Evolutionary conservation across 2,113 vertebrate species (phyloP).

Genomic region (Sylvilagus bachmani): DNA sequence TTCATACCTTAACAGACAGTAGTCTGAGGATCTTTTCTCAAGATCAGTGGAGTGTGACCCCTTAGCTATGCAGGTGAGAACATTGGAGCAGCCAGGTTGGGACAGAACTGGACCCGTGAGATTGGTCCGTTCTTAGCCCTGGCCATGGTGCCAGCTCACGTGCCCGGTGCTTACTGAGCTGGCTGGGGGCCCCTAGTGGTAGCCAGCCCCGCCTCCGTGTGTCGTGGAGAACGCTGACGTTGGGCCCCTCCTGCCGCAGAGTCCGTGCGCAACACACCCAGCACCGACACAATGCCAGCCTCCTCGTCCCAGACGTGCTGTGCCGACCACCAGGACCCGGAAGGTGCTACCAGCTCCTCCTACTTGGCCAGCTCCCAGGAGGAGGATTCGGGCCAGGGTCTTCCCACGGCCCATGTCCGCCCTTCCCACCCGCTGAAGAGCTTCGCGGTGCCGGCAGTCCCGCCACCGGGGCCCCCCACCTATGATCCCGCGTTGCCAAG

Average conservation of each 20-base stretch:
- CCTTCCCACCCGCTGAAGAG: constrained; percentile 98
- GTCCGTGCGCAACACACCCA: constrained; percentile 96
- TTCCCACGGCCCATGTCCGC: constrained; percentile 93
- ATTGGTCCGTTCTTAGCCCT: neutral
- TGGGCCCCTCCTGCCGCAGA: constrained; percentile 87
- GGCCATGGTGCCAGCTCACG: neutral
- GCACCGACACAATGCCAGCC: constrained; percentile 94
- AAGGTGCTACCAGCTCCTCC: constrained; percentile 89
- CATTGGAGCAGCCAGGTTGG: neutral
- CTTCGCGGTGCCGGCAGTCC: constrained; percentile 95
- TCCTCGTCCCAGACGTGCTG: constrained; percentile 92
- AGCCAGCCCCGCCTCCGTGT: neutral
- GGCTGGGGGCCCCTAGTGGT: neutral
- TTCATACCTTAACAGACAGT: neutral
- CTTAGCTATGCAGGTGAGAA: neutral
- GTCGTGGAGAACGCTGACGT: constrained; percentile 62
- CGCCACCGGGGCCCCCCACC: constrained; percentile 85
- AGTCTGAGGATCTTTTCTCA: neutral
- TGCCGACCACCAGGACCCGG: constrained; percentile 93
- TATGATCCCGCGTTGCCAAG: constrained; percentile 95
- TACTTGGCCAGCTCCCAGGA: constrained; percentile 94
- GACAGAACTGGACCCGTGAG: neutral
- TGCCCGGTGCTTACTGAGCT: neutral
- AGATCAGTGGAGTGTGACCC: neutral
- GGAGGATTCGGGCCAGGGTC: constrained; percentile 94